These are phyloP conservation scores for Microvelia longipes DNA, from an alignment of 1,140 invertebrate species.

Conservation along the genomic window DNA sequence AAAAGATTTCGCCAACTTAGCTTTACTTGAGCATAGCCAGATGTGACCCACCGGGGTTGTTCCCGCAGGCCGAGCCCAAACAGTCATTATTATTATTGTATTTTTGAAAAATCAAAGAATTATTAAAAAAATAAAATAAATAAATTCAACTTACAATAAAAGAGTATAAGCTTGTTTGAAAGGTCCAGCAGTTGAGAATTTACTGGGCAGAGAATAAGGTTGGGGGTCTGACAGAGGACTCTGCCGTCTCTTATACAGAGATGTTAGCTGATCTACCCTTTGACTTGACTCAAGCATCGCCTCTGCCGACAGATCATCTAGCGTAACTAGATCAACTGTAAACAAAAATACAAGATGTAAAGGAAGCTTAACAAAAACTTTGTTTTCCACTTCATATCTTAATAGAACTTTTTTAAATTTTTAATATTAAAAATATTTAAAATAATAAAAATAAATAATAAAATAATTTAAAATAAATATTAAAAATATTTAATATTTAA, in stretches of 20 bases:
- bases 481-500: no score
- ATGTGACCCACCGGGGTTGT: no score
- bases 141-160: slow-evolving; percentile 48
- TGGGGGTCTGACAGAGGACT: slow-evolving; percentile 54
- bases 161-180: slow-evolving; percentile 50
- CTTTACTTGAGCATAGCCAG: no score
- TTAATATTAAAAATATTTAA: no score
- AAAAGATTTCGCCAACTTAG: no score
- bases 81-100: no score
- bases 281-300: slow-evolving; percentile 87
- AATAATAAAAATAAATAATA: no score
- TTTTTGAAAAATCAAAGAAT: no score
- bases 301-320: slow-evolving; percentile 81
- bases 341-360: slow-evolving; percentile 14
- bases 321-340: slow-evolving; percentile 78
- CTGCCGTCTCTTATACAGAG: slow-evolving; percentile 52
- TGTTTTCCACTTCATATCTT: neutral
- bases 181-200: slow-evolving; percentile 40
- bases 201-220: slow-evolving; percentile 53
- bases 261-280: slow-evolving; percentile 74
- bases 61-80: no score
- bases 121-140: no score
- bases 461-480: no score
- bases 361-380: neutral
- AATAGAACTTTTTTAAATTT: neutral